These are phyloP conservation scores for Chinchilla lanigera DNA, from an alignment of 2,113 vertebrate species.

Conservation along the genomic window DNA sequence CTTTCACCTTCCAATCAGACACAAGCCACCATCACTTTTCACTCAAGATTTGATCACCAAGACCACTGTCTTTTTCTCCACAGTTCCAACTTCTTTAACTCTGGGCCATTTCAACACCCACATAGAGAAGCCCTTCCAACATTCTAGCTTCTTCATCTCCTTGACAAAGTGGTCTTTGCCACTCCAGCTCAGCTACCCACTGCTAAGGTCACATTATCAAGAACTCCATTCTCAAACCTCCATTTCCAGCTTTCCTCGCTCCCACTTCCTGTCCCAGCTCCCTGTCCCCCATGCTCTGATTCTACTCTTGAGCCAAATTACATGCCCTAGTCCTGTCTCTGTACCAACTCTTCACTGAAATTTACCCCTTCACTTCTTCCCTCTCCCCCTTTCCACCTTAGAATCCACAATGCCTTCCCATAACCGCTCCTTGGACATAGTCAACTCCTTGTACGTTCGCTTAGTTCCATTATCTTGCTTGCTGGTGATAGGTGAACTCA, in stretches of 20 bases:
- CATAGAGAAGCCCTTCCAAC: neutral
- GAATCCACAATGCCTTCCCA: neutral
- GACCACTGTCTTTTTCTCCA: neutral
- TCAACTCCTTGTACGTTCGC: neutral
- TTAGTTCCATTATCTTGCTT: conserved; percentile 36
- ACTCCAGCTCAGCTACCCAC: neutral
- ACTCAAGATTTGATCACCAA: conserved; percentile 4
- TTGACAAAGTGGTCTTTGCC: neutral
- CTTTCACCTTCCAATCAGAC: conserved; percentile 5
- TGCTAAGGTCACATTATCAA: neutral
- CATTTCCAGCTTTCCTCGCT: neutral
- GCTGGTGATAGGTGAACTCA: conserved; percentile 12
- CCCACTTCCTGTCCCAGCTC: neutral
- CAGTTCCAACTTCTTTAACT: neutral
- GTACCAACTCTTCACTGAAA: neutral
- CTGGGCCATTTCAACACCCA: neutral
- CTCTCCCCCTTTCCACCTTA: neutral
- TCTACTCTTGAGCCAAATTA: neutral
- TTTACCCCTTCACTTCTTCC: neutral
- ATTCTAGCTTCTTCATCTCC: neutral
- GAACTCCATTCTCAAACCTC: neutral
- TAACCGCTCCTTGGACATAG: neutral
- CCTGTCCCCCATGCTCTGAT: neutral
- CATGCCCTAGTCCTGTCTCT: neutral
- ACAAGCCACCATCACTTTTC: neutral